These are phyloP conservation scores for Dendroctonus valens DNA, from an alignment of 1,140 invertebrate genomes.

Conservation along the genomic window DNA sequence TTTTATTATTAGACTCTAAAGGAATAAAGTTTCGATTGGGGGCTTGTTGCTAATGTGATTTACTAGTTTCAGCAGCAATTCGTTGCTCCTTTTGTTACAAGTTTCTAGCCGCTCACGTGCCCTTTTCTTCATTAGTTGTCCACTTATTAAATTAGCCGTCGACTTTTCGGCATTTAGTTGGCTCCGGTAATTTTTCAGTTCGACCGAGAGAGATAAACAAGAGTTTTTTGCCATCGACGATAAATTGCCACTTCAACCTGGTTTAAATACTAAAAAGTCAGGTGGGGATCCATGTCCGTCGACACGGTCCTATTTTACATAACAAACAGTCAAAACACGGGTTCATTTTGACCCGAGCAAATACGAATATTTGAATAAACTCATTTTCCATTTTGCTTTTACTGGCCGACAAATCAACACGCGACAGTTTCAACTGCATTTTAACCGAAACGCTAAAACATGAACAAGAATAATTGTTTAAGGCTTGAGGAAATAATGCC, in stretches of 20 bases:
- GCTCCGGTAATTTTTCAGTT: neutral
- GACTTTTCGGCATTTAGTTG: constrained; percentile 22
- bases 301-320: constrained; percentile 15
- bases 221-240: too few species aligned
- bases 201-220: too few species aligned
- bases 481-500: too few species aligned
- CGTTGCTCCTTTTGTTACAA: too few species aligned
- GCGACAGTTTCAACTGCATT: constrained; percentile 13
- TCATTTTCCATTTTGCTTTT: constrained; percentile 21
- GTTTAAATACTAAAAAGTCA: constrained; percentile 16
- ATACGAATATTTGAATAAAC: constrained; percentile 20
- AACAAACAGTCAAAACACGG: constrained; percentile 22
- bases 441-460: constrained; percentile 3
- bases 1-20: too few species aligned
- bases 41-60: too few species aligned
- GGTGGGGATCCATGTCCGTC: constrained; percentile 10
- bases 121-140: constrained; percentile 15
- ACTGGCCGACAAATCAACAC: constrained; percentile 17
- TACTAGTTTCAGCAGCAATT: too few species aligned
- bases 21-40: too few species aligned
- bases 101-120: neutral
- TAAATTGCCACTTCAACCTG: neutral
- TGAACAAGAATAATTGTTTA: too few species aligned
- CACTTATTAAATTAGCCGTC: constrained; percentile 21
- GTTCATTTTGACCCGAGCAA: constrained; percentile 16